phyloP scores from a whole-genome alignment of 2,797 vertebrate species.

The Knipowitschia caucasica region DNA sequence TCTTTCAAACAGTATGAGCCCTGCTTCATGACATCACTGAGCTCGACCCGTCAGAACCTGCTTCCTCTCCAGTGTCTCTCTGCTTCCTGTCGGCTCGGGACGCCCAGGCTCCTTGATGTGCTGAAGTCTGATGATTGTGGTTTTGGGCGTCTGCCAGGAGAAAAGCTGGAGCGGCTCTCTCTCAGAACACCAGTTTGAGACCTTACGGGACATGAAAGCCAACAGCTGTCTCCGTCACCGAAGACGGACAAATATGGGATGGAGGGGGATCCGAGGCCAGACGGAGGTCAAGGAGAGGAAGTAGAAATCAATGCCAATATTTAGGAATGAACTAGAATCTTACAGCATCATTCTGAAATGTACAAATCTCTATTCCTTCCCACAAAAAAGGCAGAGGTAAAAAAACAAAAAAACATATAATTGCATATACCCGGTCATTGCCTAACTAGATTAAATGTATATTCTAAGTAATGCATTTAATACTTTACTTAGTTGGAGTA shows the following conservation, averaged over 20 bases:
- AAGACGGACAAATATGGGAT: neutral
- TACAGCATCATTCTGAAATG: too few relatives aligned
- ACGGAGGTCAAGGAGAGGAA: neutral
- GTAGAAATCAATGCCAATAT: neutral
- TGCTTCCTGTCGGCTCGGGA: conserved; percentile 48
- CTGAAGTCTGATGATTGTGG: conserved; percentile 44
- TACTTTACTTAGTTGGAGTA: too few relatives aligned
- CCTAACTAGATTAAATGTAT: too few relatives aligned
- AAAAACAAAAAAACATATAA: too few relatives aligned
- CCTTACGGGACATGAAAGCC: conserved; percentile 36
- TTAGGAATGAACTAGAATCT: too few relatives aligned
- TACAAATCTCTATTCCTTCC: too few relatives aligned
- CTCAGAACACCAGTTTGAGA: conserved; percentile 9
- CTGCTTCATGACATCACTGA: too few relatives aligned
- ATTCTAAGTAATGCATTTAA: too few relatives aligned
- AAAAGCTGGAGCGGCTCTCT: conserved; percentile 15
- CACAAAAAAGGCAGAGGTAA: too few relatives aligned
- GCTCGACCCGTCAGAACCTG: neutral
- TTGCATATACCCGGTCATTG: too few relatives aligned
- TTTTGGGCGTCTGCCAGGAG: conserved; percentile 29
- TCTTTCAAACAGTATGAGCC: too few relatives aligned
- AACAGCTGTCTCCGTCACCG: conserved; percentile 41
- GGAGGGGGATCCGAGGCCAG: neutral
- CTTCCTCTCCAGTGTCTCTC: conserved; percentile 13
- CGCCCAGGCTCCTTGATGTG: conserved; percentile 18